Conservation (phyloP, 2,888 invertebrate genomes). For the Polydrusus pterygomalis region DNA sequence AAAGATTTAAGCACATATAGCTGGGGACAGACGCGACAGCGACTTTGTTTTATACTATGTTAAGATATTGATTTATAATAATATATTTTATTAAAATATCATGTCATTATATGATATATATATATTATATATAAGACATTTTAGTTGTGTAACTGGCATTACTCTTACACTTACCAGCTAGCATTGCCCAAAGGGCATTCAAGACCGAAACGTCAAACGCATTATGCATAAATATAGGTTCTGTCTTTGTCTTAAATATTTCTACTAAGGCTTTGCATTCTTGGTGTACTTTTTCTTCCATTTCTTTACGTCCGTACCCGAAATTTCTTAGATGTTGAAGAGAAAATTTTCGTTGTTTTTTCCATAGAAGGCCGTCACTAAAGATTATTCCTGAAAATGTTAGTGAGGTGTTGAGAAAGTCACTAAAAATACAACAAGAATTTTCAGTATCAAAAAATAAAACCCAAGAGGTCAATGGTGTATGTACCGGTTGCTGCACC, state of each 20-base stretch:
- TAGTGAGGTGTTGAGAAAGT: not conserved
- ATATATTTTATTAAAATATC: no score
- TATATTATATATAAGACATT: no score
- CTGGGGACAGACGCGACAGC: no score
- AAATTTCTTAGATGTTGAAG: constrained; percentile 78
- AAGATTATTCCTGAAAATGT: constrained; percentile 78
- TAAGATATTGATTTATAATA: no score
- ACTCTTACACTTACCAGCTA: constrained; percentile 75
- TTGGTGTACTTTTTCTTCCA: constrained; percentile 77
- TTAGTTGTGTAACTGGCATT: no score
- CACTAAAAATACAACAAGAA: no score
- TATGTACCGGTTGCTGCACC: no score
- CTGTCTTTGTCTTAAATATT: constrained; percentile 44
- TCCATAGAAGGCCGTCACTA: constrained; percentile 80
- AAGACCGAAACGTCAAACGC: constrained; percentile 78
- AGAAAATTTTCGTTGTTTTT: constrained; percentile 79
- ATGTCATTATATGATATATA: no score
- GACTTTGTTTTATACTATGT: no score
- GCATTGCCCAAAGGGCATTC: constrained; percentile 82
- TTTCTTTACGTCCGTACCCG: constrained; percentile 77
- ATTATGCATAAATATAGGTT: constrained; percentile 70
- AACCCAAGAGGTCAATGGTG: no score
- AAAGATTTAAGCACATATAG: no score
- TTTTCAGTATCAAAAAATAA: no score
- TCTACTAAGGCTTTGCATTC: constrained; percentile 76